These are phyloP conservation scores for Gonocerus acuteangulatus DNA, from an alignment of 2,888 invertebrate species.

Conservation along the genomic window DNA sequence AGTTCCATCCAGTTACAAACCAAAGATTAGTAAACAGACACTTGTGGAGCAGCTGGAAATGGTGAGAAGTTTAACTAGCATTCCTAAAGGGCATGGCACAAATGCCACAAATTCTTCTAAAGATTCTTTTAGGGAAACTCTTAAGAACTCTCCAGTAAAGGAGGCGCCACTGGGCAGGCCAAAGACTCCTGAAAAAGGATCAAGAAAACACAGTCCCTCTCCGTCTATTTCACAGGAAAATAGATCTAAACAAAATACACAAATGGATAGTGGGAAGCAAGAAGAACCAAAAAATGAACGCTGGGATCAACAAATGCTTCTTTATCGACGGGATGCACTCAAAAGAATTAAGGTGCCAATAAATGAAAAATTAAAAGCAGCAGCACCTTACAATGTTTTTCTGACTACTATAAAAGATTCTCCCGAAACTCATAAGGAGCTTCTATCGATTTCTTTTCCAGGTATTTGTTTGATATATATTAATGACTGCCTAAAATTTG, in stretches of 20 bases:
- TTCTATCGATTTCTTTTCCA: slow-evolving; percentile 61
- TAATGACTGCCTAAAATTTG: neutral
- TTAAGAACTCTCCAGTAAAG: neutral
- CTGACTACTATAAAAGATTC: slow-evolving; percentile 62
- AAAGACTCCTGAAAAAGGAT: neutral
- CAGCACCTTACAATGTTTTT: slow-evolving; percentile 67
- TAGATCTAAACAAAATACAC: neutral
- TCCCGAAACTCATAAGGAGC: slow-evolving; percentile 55
- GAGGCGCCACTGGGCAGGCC: neutral
- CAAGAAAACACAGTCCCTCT: neutral
- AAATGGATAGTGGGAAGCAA: no score
- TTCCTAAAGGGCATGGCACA: neutral
- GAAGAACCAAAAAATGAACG: no score
- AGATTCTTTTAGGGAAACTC: neutral
- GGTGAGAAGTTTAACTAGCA: slow-evolving; percentile 40
- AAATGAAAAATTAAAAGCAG: slow-evolving; percentile 56
- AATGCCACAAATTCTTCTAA: neutral
- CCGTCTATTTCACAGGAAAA: neutral
- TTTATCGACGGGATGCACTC: slow-evolving; percentile 28
- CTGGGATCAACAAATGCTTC: slow-evolving; percentile 18
- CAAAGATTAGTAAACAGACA: slow-evolving; percentile 42
- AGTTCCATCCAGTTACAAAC: slow-evolving; percentile 51
- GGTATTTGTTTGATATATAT: slow-evolving; percentile 47
- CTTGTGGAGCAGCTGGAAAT: slow-evolving; percentile 56
- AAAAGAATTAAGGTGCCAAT: slow-evolving; percentile 48